Evolutionary conservation across 1,140 invertebrate species (phyloP), one percentile per base, ranked within the genome.

Genomic region (Drusus annulatus): DNA sequence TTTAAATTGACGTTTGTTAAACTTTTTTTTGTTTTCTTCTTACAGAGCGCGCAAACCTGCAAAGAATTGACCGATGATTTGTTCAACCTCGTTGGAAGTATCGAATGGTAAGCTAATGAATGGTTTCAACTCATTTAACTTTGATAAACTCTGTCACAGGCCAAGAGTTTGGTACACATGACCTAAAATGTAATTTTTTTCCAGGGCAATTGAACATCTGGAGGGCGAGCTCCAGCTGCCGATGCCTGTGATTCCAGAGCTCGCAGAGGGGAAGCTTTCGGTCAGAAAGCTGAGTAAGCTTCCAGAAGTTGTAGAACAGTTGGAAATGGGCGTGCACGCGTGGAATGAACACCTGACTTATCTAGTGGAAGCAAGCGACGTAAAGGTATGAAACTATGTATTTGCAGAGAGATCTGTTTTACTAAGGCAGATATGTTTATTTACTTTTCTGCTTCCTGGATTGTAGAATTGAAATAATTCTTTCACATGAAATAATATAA

Each of bases 201-300:
- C 31, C 31, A 93, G 93, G 93, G 93, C 92, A 10, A 89, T 92
- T 63, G 92, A 94, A 80, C 93, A 94, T 83, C 89, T 94, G 16
- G 92, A 93, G 83, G 92, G 91, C 62, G 93, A 94, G 71, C 91
- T 93, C 23, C 89, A 93, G 51, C 84, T 95, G 17, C 92, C 91
- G 0, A 90, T 94, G 84, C 91, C 92, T 1, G 90, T 91, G 71
- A 90, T 91, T 65, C 89, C 90, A 3, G 88, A 89, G 75, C 87
- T 94, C 2, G 84, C 87, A 2, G 87, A 90, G 54, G 88, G 91
- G 4, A 89, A 91, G 7, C 85, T 90, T 10, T 86, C 86, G 21
- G 88, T 88, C 2, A 87, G 91, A 16, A 85, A 87, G 5, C 86
- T 90, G 16, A 84, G 90, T 13, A 82, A 89, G 77, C 86, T 93